Conservation (phyloP, 2,113 vertebrate species). For the human (Homo sapiens) region GRCh38 chr16:81123501-81124000, state of each 20-base stretch:
- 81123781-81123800: slow-evolving; percentile 79
- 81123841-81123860: background rate
- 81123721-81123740: slow-evolving; percentile 94
- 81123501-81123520: background rate
- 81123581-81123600: background rate
- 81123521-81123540: background rate
- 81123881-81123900: background rate
- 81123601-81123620: background rate
- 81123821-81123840: background rate
- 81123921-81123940: background rate
- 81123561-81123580: background rate
- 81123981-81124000: background rate
- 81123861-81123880: background rate
- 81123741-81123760: slow-evolving; percentile 93
- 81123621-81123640: background rate
- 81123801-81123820: background rate
- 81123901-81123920: background rate
- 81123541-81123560: background rate
- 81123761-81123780: slow-evolving; percentile 92
- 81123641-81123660: slow-evolving; percentile 88
- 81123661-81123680: slow-evolving; percentile 92
- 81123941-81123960: background rate
- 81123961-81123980: background rate
- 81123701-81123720: slow-evolving; percentile 98
- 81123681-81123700: slow-evolving; percentile 95